Evolutionary conservation across 2,113 vertebrate genomes (phyloP).

Genomic region (Phalacrocorax brasilianus): DNA sequence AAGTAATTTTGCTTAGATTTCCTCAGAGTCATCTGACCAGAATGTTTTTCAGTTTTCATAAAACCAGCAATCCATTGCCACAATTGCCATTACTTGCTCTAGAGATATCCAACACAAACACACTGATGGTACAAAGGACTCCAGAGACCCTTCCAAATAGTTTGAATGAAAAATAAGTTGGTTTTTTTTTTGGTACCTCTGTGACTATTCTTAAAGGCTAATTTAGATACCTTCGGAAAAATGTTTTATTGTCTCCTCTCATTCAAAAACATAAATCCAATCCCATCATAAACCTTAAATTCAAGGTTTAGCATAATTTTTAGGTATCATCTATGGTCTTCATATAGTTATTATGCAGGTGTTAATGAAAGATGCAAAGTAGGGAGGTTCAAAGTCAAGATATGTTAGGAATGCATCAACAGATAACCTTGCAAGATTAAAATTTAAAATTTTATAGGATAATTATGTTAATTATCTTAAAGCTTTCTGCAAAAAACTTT

Average conservation of each 20-base stretch:
- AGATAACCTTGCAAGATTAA: neutral
- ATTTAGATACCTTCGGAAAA: neutral
- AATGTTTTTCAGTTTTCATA: conserved; percentile 21
- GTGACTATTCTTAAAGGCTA: neutral
- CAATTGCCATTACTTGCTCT: neutral
- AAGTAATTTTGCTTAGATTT: conserved; percentile 21
- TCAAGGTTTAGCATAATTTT: neutral
- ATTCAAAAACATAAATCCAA: neutral
- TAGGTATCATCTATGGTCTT: neutral
- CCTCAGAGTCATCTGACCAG: neutral
- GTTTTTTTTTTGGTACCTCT: neutral
- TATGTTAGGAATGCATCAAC: neutral
- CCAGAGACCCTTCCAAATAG: neutral
- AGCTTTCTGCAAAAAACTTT: neutral
- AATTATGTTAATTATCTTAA: neutral
- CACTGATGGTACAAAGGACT: neutral
- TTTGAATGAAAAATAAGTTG: neutral
- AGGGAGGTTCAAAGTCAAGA: neutral
- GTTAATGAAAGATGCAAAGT: neutral
- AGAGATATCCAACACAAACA: neutral
- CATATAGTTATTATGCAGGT: no score
- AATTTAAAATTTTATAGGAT: neutral
- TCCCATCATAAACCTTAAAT: neutral
- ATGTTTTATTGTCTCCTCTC: neutral
- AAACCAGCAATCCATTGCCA: neutral